Conservation (phyloP, 92 coral and sea anemone genomes). For the Epizoanthus ramosus region DNA sequence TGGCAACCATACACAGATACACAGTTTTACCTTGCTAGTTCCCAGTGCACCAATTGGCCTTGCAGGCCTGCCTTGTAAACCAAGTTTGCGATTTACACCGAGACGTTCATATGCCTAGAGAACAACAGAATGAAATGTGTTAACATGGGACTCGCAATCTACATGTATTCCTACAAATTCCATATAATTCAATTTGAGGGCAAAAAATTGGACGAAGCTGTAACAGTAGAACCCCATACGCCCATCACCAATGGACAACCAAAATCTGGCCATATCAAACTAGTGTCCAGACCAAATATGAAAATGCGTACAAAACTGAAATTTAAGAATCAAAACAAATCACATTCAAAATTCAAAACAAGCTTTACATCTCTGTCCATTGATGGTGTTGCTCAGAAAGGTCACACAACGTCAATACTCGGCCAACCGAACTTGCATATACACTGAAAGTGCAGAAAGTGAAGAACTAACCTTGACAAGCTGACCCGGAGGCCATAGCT, state of each 20-base stretch:
- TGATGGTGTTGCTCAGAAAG: not conserved
- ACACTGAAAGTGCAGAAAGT: not conserved
- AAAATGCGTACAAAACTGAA: too few relatives aligned
- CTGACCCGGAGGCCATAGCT: constrained; percentile 95
- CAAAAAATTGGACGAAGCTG: too few relatives aligned
- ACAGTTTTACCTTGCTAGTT: constrained; percentile 82
- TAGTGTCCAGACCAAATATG: too few relatives aligned
- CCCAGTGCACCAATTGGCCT: constrained; percentile 96
- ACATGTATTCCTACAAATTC: not conserved
- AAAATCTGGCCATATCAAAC: too few relatives aligned
- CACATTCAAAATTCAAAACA: not conserved
- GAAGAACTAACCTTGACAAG: constrained; percentile 73
- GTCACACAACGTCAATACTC: not conserved
- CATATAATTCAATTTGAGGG: too few relatives aligned
- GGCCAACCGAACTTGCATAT: not conserved
- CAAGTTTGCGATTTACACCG: constrained; percentile 93
- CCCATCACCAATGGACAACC: too few relatives aligned
- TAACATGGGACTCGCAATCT: not conserved
- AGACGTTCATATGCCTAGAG: constrained; percentile 85
- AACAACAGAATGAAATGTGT: not conserved
- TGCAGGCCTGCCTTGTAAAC: constrained; percentile 84
- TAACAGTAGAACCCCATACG: too few relatives aligned
- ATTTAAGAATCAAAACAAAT: not conserved
- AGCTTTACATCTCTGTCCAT: too few relatives aligned
- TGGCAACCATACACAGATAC: not conserved